These are phyloP conservation scores for Diarsia mendica DNA, from an alignment of 2,888 invertebrate species.

Conservation along the genomic window DNA sequence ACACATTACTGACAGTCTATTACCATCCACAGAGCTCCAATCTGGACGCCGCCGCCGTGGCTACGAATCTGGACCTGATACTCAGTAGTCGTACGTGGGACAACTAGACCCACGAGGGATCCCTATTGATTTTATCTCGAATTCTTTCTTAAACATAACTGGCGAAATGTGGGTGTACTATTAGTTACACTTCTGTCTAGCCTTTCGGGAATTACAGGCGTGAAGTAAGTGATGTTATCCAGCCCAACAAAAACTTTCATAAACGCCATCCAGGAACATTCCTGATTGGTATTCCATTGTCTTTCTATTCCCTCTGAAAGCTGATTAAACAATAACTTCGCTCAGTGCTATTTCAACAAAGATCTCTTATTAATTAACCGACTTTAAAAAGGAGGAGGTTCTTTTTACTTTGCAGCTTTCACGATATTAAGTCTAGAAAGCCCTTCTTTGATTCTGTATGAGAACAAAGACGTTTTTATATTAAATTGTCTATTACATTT, in stretches of 20 bases:
- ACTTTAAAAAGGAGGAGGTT: too few species aligned
- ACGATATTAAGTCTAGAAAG: conserved; percentile 34
- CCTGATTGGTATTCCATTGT: conserved; percentile 23
- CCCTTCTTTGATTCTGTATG: conserved; percentile 60
- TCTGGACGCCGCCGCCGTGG: too few species aligned
- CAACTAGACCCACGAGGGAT: too few species aligned
- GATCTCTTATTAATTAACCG: conserved; percentile 40
- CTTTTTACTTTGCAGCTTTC: conserved; percentile 19
- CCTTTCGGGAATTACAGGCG: background rate
- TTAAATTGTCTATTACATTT: conserved; percentile 61
- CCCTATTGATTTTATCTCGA: too few species aligned
- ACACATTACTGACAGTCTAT: too few species aligned
- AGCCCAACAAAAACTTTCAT: background rate
- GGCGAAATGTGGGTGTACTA: too few species aligned
- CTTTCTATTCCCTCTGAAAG: conserved; percentile 31
- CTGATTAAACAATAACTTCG: conserved; percentile 48
- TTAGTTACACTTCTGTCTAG: too few species aligned
- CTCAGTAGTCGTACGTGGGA: too few species aligned
- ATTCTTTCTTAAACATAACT: too few species aligned
- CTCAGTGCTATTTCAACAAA: conserved; percentile 32
- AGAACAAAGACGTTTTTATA: conserved; percentile 59
- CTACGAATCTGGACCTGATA: too few species aligned
- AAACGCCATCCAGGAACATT: background rate
- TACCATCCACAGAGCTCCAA: too few species aligned
- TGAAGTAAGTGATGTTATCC: background rate